Conservation (phyloP, 2,888 invertebrate species). For the Zhuqinia jingwanae region DNA sequence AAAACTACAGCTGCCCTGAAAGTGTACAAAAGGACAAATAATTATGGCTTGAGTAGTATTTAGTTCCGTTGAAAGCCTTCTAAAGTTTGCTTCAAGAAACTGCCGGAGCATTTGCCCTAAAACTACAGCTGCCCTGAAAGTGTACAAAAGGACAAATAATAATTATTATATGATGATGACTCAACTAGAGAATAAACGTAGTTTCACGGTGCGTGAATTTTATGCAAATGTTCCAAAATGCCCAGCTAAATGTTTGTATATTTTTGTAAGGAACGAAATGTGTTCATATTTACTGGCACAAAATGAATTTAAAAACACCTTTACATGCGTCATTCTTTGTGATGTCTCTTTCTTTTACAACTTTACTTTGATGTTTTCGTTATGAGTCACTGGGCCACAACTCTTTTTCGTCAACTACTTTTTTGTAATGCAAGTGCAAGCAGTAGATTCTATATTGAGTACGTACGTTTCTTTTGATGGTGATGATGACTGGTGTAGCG, state of each 20-base stretch:
- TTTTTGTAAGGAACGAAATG: too few species aligned
- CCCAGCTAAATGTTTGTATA: too few species aligned
- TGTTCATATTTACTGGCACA: slow-evolving; percentile 10
- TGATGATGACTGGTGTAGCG: slow-evolving; percentile 42
- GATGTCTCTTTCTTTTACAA: background rate
- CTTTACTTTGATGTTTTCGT: slow-evolving; percentile 33
- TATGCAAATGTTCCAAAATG: too few species aligned
- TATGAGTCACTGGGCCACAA: slow-evolving; percentile 20
- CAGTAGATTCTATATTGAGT: slow-evolving; percentile 7
- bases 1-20: slow-evolving; percentile 64
- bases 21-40: too few species aligned
- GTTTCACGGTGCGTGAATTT: too few species aligned
- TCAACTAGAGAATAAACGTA: too few species aligned
- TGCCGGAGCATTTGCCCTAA: slow-evolving; percentile 68
- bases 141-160: too few species aligned
- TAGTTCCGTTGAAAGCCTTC: slow-evolving; percentile 57
- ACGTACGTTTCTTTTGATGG: slow-evolving; percentile 65
- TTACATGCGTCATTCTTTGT: background rate
- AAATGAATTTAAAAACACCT: background rate
- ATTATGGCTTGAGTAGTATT: slow-evolving; percentile 64
- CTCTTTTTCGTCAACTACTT: background rate
- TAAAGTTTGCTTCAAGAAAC: slow-evolving; percentile 67
- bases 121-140: slow-evolving; percentile 63
- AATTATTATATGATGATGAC: too few species aligned
- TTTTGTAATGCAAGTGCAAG: background rate